These are phyloP conservation scores for Chionis minor DNA, from an alignment of 2,113 vertebrate species.

Conservation along the genomic window DNA sequence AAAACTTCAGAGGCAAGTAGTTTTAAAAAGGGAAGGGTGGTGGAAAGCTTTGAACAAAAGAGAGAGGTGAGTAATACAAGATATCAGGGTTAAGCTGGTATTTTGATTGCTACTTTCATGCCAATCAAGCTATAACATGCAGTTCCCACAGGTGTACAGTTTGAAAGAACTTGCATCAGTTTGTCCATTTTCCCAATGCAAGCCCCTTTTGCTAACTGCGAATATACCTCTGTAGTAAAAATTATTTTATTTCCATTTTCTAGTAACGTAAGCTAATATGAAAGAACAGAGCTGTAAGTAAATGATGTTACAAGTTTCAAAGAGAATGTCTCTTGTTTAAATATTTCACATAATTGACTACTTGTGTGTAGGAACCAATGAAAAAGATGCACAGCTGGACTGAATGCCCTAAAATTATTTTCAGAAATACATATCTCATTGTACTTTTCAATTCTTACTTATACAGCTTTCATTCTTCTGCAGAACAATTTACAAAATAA, in stretches of 20 bases:
- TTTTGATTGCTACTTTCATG: background rate
- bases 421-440: slow-evolving; percentile 38
- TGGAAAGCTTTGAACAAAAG: slow-evolving; percentile 9
- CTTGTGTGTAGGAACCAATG: slow-evolving; percentile 19
- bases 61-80: background rate
- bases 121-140: slow-evolving; percentile 6
- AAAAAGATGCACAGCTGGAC: slow-evolving; percentile 33
- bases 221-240: background rate
- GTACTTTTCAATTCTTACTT: slow-evolving; percentile 42
- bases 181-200: background rate
- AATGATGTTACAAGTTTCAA: slow-evolving; percentile 12
- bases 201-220: background rate
- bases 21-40: background rate
- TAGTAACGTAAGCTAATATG: slow-evolving; percentile 10
- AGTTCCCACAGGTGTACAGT: background rate
- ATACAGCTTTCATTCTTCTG: slow-evolving; percentile 8
- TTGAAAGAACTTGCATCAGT: background rate
- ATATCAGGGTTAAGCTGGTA: background rate
- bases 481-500: slow-evolving; percentile 50
- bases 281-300: slow-evolving; percentile 22
- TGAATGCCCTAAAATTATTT: slow-evolving; percentile 40
- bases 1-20: slow-evolving; percentile 36
- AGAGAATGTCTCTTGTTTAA: slow-evolving; percentile 49
- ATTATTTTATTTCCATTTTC: slow-evolving; percentile 1
- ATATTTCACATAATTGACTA: slow-evolving; percentile 46